phyloP scores from a whole-genome alignment of 2,113 vertebrate genomes.

The Hypocryptadius cinnamomeus region DNA sequence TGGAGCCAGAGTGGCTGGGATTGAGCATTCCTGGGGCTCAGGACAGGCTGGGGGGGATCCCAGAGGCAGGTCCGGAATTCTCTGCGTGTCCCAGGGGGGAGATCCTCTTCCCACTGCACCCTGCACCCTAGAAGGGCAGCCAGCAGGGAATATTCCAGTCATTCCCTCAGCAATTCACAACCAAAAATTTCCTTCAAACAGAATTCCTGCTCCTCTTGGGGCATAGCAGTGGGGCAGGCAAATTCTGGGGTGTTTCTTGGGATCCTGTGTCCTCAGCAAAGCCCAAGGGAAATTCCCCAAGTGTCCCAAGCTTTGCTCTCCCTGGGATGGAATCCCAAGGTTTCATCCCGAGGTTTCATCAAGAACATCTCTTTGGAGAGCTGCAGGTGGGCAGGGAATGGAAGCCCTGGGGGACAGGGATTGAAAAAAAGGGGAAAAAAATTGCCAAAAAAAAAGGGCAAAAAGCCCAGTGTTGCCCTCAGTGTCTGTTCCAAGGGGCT shows the following conservation, averaged over 20 bases:
- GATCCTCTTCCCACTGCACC: not conserved
- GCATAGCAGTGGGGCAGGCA: too few relatives aligned
- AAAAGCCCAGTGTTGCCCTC: not conserved
- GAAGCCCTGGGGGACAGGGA: not conserved
- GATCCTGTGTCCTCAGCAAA: not conserved
- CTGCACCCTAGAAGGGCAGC: not conserved
- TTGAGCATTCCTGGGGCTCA: not conserved
- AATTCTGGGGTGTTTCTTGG: fast-evolving
- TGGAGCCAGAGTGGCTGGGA: fast-evolving
- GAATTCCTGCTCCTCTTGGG: not conserved
- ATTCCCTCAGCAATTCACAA: not conserved
- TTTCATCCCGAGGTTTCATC: not conserved
- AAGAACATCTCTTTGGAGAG: not conserved
- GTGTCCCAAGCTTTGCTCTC: not conserved
- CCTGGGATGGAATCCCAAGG: not conserved
- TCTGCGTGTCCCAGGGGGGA: not conserved
- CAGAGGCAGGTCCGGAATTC: fast-evolving
- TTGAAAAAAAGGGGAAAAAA: too few relatives aligned
- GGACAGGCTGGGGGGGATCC: not conserved
- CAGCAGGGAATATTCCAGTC: fast-evolving
- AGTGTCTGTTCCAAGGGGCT: not conserved
- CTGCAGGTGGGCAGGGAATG: not conserved
- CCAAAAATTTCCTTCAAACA: fast-evolving
- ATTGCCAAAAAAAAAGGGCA: not conserved
- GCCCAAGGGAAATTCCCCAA: fast-evolving